phyloP scores from a whole-genome alignment of 2,113 vertebrate species.

The Notiomystis cincta region DNA sequence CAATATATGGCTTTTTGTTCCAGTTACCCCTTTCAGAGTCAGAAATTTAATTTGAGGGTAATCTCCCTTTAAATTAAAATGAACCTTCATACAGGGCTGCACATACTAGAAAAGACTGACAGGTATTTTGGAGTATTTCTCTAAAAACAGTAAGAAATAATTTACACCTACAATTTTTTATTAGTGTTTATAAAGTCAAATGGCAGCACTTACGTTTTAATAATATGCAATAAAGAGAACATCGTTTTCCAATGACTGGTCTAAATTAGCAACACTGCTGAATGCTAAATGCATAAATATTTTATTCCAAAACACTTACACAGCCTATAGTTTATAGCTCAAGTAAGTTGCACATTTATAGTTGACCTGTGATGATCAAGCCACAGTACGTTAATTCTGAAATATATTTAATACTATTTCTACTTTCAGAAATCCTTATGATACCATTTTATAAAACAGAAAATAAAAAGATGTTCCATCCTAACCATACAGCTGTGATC shows the following conservation, averaged over 20 bases:
- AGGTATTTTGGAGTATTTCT: background rate
- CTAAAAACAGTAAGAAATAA: background rate
- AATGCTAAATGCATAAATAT: constrained; percentile 35
- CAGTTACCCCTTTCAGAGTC: background rate
- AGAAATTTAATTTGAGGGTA: background rate
- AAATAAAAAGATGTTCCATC: background rate
- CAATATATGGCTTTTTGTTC: background rate
- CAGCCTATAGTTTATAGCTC: constrained; percentile 1
- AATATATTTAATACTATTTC: background rate
- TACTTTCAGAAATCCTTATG: background rate
- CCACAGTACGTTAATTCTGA: background rate
- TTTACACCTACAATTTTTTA: background rate
- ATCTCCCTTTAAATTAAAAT: background rate
- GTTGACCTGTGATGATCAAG: constrained; percentile 1
- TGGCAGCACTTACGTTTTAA: constrained; percentile 26
- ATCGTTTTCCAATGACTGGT: background rate
- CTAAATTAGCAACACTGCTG: constrained; percentile 12
- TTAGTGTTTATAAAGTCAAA: constrained; percentile 29
- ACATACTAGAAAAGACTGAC: background rate
- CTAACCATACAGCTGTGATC: background rate
- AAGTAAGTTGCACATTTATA: background rate
- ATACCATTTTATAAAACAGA: background rate
- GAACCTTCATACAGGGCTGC: background rate
- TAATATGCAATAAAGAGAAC: constrained; percentile 14
- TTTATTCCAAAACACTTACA: constrained; percentile 45